Conservation (phyloP, 2,797 vertebrate species). For the Muscicapa striata region DNA sequence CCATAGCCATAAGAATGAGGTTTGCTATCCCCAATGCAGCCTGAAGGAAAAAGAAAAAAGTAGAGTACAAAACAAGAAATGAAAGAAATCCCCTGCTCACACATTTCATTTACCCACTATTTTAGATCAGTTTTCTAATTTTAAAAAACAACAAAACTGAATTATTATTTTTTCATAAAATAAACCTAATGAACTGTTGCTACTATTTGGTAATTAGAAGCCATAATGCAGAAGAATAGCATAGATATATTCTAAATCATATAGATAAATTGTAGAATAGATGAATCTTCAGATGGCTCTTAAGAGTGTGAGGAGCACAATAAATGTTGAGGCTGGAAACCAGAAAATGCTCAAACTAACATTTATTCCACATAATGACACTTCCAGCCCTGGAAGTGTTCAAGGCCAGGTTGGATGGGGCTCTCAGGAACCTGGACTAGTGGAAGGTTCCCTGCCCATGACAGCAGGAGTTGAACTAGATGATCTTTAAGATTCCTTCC, state of each 20-base stretch:
- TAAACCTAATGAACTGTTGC: neutral
- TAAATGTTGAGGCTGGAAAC: neutral
- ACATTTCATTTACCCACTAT: neutral
- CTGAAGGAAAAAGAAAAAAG: constrained; percentile 71
- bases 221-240: neutral
- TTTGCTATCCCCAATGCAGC: constrained; percentile 97
- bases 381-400: neutral
- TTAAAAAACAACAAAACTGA: neutral
- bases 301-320: neutral
- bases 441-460: neutral
- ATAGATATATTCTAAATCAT: neutral
- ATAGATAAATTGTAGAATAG: neutral
- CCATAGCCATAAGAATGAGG: constrained; percentile 93
- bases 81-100: neutral
- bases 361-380: neutral
- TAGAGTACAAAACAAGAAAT: neutral
- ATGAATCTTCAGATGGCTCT: neutral
- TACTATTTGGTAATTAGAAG: neutral
- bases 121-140: neutral
- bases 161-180: neutral
- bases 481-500: neutral
- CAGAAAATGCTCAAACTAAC: neutral
- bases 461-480: neutral
- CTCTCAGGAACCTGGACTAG: neutral
- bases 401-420: neutral